Evolutionary conservation across 2,113 vertebrate genomes (phyloP).

Genomic region (Mirounga angustirostris): DNA sequence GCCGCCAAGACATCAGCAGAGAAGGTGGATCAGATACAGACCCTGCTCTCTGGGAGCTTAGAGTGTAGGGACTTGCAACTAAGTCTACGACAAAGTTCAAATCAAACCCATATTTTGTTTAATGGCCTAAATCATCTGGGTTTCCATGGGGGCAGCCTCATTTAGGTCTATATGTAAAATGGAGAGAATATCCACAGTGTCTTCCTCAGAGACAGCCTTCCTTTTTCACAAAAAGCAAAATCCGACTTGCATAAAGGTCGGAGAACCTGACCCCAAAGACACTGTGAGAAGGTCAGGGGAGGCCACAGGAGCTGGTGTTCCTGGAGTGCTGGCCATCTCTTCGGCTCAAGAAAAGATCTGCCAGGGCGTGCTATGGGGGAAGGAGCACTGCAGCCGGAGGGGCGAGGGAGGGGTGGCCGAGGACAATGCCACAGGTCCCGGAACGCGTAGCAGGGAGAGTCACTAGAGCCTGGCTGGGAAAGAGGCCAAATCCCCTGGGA

Average conservation of each 20-base stretch:
- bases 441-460: neutral
- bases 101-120: neutral
- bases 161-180: neutral
- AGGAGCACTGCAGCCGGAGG: neutral
- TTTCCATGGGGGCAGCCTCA: neutral
- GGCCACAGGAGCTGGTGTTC: neutral
- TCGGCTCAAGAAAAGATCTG: neutral
- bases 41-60: neutral
- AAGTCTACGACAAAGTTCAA: neutral
- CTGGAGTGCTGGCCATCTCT: neutral
- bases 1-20: neutral
- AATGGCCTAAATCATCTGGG: neutral
- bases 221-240: neutral
- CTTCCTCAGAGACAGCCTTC: neutral
- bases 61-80: neutral
- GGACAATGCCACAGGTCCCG: neutral
- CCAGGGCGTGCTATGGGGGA: too few species aligned
- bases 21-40: neutral
- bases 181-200: neutral
- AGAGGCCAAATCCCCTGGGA: neutral
- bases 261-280: neutral
- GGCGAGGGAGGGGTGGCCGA: rapidly evolving
- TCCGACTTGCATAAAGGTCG: neutral
- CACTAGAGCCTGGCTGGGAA: neutral
- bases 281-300: neutral